Conservation (phyloP, 2,888 invertebrate species). For the Microchrysa polita region DNA sequence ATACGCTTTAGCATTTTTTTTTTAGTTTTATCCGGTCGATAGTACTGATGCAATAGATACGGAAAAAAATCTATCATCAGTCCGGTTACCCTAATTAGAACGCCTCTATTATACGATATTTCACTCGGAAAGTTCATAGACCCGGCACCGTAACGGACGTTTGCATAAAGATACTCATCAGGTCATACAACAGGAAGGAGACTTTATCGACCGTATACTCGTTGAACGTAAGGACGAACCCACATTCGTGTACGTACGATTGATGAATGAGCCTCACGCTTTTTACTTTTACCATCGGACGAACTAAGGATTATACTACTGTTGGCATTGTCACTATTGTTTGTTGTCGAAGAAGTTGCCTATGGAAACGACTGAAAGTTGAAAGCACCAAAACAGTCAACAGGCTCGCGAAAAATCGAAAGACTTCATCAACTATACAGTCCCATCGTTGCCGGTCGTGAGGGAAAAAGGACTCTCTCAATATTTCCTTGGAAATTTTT, state of each 20-base stretch:
- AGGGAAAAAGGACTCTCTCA: background rate
- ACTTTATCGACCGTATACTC: background rate
- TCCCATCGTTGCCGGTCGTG: too few relatives aligned
- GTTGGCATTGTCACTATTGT: too few relatives aligned
- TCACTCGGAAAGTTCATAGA: slow-evolving; percentile 12
- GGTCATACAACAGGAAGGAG: background rate
- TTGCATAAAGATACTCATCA: background rate
- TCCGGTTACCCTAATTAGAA: background rate
- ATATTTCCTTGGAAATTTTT: background rate
- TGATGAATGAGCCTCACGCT: too few relatives aligned
- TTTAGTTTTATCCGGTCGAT: too few relatives aligned
- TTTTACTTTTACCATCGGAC: too few relatives aligned
- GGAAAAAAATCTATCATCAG: background rate
- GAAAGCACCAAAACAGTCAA: slow-evolving; percentile 4
- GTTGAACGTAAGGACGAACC: background rate
- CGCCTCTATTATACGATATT: background rate
- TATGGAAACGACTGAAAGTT: slow-evolving; percentile 8
- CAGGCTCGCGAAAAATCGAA: background rate
- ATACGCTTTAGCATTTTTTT: too few relatives aligned
- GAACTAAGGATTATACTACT: background rate
- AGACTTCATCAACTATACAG: background rate
- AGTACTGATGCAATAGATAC: too few relatives aligned
- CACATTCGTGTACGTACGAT: slow-evolving; percentile 2
- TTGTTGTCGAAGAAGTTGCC: slow-evolving; percentile 29
- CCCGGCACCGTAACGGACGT: background rate